Base-by-base conservation (phyloP, 2,888 invertebrate species). In the Cetonia aurata region DNA sequence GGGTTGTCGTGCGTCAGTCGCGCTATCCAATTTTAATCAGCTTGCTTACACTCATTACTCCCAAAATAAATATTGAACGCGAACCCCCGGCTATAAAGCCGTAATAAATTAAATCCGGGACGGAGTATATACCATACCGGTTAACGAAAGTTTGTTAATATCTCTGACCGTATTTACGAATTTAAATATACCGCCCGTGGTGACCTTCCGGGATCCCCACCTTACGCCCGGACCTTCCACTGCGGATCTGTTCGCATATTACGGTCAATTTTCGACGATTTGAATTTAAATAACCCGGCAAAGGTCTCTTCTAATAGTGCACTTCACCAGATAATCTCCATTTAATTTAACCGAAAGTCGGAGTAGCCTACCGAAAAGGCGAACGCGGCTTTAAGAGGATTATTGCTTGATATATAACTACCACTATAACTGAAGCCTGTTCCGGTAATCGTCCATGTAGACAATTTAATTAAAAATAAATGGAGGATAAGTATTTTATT, bases 321-420 rank as follows among this genome's bases (percentile, higher is more conserved):
- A 79, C 77, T 77, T 75, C 67, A n/a, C 25, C 33, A 76, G 80
- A 79, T 81, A 80, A 82, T 79, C 80, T 77, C 71, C 77, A 80
- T 25, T 78, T 81, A 80, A 81, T 80, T 80, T 77, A 77, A 75
- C 80, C 79, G 77, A 78, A 75, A 80, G 81, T 80, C 79, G 79
- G 25, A 25, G 25, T 25, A 78, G 79, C 80, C 77, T 76, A 76
- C 80, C 79, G 80, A 80, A 82, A 81, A 81, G 81, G 80, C 80
- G 4, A 81, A 80, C 81, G 81, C 80, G 79, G 78, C 52, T 79
- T 78, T 80, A 82, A 82, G 81, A 78, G 81, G 82, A 82, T 82
- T 82, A 82, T 76, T 74, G 77, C 62, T 77, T 81, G 81, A 82
- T 82, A 81, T 82, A 82, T 81, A 81, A 81, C 81, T 80, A 25